A percentile compares a stretch with the other conserved stretches of the same genome.
Evolutionary conservation across 2,888 invertebrate genomes (phyloP).

Genomic region (Parthenolecanium corni): DNA sequence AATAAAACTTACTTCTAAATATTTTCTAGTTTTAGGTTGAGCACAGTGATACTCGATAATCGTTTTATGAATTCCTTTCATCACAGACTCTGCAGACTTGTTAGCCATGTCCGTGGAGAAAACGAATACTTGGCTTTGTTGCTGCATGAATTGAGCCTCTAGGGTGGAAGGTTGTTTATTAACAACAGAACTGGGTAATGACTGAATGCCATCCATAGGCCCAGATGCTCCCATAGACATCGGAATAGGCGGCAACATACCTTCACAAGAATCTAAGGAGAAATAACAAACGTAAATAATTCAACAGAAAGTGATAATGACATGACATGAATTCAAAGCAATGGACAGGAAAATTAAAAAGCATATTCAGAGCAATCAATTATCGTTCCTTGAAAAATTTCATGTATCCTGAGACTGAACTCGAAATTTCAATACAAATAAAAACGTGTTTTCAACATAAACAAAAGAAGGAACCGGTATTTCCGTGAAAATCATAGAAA

Average conservation of each 20-base stretch:
- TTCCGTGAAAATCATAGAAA: too few relatives aligned
- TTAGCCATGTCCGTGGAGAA: conserved; percentile 90
- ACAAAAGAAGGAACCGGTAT: too few relatives aligned
- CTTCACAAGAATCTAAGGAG: conserved; percentile 14
- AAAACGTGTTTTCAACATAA: too few relatives aligned
- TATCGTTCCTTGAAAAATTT: too few relatives aligned
- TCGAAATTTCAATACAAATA: too few relatives aligned
- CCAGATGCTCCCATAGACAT: conserved; percentile 31
- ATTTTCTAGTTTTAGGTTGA: conserved; percentile 87
- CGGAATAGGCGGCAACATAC: conserved; percentile 30
- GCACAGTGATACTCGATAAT: conserved; percentile 93
- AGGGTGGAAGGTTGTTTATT: conserved; percentile 61
- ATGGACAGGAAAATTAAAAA: not conserved
- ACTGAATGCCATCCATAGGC: conserved; percentile 44
- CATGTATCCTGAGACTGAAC: too few relatives aligned
- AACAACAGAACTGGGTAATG: conserved; percentile 63
- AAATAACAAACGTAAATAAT: not conserved
- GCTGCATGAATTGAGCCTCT: conserved; percentile 82
- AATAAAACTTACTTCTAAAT: conserved; percentile 58
- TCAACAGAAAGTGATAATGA: not conserved
- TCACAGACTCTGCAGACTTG: conserved; percentile 84
- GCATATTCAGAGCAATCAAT: too few relatives aligned
- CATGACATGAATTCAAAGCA: not conserved
- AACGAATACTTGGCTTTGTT: conserved; percentile 96
- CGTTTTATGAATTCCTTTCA: conserved; percentile 77